Conservation (phyloP, 2,888 invertebrate genomes). For the Pheosia tremula region DNA sequence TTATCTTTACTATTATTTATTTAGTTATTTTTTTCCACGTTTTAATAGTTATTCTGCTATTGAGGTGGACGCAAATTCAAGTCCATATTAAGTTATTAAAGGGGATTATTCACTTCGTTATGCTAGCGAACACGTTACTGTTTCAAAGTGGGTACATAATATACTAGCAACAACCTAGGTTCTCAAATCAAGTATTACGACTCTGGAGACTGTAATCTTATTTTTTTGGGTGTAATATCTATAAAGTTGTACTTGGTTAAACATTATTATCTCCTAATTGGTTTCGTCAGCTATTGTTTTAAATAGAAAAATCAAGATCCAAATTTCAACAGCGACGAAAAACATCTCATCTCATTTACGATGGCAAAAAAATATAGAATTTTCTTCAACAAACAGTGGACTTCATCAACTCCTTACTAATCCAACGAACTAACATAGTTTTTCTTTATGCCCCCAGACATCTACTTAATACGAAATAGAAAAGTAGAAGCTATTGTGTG, state of each 20-base stretch:
- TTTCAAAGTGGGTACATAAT: too few species aligned
- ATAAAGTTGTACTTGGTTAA: neutral
- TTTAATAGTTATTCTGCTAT: too few species aligned
- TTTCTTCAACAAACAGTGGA: slow-evolving; percentile 1
- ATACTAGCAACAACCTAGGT: too few species aligned
- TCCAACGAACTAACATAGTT: slow-evolving; percentile 1
- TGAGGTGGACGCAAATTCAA: too few species aligned
- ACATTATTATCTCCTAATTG: neutral
- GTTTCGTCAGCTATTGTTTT: neutral
- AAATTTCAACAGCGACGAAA: neutral
- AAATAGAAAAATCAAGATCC: neutral
- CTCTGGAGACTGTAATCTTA: too few species aligned
- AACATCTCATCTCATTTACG: slow-evolving; percentile 3
- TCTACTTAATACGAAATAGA: slow-evolving; percentile 10
- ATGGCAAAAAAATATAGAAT: slow-evolving; percentile 1
- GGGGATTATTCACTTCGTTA: too few species aligned
- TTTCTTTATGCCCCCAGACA: neutral
- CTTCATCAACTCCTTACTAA: slow-evolving; percentile 1
- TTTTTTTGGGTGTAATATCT: too few species aligned
- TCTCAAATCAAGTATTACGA: too few species aligned
- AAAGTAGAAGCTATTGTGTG: slow-evolving; percentile 29
- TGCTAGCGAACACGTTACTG: too few species aligned
- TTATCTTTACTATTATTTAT: too few species aligned
- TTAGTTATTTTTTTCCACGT: too few species aligned
- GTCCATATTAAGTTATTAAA: too few species aligned